phyloP scores from a whole-genome alignment of 2,888 invertebrate genomes.

The Oligia strigilis region DNA sequence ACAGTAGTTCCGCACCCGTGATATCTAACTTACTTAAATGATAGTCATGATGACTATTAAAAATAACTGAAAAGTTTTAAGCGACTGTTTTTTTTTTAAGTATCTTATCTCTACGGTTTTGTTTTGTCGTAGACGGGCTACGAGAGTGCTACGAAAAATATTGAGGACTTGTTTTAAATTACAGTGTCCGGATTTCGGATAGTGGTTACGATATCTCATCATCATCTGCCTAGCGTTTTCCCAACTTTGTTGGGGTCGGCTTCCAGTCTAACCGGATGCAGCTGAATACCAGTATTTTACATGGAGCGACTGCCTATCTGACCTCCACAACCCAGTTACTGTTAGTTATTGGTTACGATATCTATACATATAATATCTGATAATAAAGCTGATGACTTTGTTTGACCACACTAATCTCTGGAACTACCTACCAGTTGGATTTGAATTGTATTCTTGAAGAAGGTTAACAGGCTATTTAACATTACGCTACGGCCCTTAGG shows the following conservation, averaged over 20 bases:
- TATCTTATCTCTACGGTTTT: not conserved
- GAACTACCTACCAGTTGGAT: not conserved
- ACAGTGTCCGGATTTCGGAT: not conserved
- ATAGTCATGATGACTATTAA: not conserved
- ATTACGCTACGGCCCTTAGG: not conserved
- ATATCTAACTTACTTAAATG: not conserved
- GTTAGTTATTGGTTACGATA: too few relatives aligned
- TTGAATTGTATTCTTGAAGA: not conserved
- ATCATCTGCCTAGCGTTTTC: too few relatives aligned
- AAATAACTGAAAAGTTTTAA: not conserved
- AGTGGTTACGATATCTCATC: not conserved
- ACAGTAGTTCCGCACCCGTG: not conserved
- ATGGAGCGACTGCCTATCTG: too few relatives aligned
- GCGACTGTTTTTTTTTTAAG: not conserved
- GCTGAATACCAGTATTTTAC: too few relatives aligned
- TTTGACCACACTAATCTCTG: too few relatives aligned
- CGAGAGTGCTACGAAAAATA: slow-evolving; percentile 10
- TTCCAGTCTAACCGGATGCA: too few relatives aligned
- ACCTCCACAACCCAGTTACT: too few relatives aligned
- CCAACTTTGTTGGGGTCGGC: too few relatives aligned
- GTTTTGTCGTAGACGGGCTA: slow-evolving; percentile 21
- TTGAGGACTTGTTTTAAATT: not conserved
- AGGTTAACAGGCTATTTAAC: not conserved
- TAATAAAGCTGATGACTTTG: too few relatives aligned
- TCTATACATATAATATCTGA: not conserved